phyloP scores from a whole-genome alignment of 1,140 invertebrate genomes.

The Dolichoris vasculosae region DNA sequence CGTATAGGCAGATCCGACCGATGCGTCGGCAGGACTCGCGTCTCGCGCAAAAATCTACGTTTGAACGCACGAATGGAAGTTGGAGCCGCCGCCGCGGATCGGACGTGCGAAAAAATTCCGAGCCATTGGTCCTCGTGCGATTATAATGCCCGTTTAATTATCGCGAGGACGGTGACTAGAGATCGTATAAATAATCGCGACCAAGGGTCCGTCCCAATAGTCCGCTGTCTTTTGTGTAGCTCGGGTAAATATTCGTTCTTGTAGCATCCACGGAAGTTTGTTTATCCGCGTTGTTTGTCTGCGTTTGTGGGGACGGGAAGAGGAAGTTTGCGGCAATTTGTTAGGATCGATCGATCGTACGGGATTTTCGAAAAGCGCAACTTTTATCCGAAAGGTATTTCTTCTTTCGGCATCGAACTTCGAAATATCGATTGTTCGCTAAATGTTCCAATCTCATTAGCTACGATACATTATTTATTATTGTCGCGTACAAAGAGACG shows the following conservation, averaged over 20 bases:
- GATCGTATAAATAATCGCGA: slow-evolving; percentile 34
- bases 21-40: slow-evolving; percentile 8
- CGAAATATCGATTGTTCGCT: background rate
- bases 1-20: slow-evolving; percentile 60
- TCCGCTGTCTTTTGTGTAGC: slow-evolving; percentile 18
- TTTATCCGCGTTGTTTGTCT: background rate
- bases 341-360: too few relatives aligned
- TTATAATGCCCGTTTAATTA: background rate
- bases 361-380: background rate
- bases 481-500: background rate
- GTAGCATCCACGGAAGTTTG: background rate
- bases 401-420: too few relatives aligned
- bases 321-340: background rate
- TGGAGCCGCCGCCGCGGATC: background rate
- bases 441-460: background rate
- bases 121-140: background rate
- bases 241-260: background rate
- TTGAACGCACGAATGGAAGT: slow-evolving; percentile 24
- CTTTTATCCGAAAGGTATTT: too few relatives aligned
- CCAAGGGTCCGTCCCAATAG: background rate
- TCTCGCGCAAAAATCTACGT: slow-evolving; percentile 29
- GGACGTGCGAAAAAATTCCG: background rate
- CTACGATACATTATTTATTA: background rate
- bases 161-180: background rate
- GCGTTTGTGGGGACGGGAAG: background rate